Base-by-base conservation (phyloP, 2,113 vertebrate genomes). In the Thinocorus orbignyianus region DNA sequence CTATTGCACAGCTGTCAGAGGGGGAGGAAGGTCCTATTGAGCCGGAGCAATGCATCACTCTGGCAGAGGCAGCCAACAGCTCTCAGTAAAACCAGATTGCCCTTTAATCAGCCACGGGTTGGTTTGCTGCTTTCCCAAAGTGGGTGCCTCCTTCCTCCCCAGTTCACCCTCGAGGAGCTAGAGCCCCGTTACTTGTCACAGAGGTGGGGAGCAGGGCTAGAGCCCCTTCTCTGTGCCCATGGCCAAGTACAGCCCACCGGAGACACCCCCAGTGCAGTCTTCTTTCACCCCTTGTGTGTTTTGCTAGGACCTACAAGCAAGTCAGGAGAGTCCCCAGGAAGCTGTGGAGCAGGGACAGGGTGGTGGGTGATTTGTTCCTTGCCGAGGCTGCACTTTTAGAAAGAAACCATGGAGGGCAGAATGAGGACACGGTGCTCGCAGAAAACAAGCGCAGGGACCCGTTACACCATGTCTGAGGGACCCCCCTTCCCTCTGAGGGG, bases 1-100 rank as follows among this genome's bases (percentile, higher is more conserved):
- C 77, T 88, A 88, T 92, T 48, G 88, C 88, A 33, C 96, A 96
- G 96, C 96, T 97, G 96, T 90, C 37, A 3, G 79, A 9, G 82
- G n/a, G 69, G 82, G 82, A 64, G 80, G 92, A 76, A 81, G 82
- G 89, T 74, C 88, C 77, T 66, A 6, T 54, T 39, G 92, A 95
- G 82, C 92, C 0, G 4, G 17, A 95, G 88, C 65, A 55, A 95
- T 86, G 95, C 90, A 86, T 92, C 96, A 83, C 68, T 19, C 83
- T 1, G 1, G 72, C 64, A 1, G 0, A 86, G 62, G 79, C 92
- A 88, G 96, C 93, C 95, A 92, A 71, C 90, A 81, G 88, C 93
- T 91, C 95, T 81, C 95, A 88, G 48, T 80, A 71, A 82, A 90
- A 86, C 28, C 86, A 88, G 54, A 84, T 60, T 41, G 58, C 39